Base-by-base conservation (phyloP, 2,797 vertebrate species). In the Emys orbicularis region DNA sequence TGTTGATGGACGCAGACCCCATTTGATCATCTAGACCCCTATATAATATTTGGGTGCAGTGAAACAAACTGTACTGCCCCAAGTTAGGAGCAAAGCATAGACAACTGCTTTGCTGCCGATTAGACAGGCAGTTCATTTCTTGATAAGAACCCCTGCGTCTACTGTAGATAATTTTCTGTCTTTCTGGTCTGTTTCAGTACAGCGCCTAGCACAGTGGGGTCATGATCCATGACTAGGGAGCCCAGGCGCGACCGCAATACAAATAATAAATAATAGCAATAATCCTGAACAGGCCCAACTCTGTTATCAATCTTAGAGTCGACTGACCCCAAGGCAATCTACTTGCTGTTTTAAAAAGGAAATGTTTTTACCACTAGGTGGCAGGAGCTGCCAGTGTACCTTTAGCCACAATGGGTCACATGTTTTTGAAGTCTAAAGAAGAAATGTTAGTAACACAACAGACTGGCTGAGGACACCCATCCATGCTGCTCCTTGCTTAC, bases 281-380 rank as follows among this genome's bases (percentile, higher is more conserved):
- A 44, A 0, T 0, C 53, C 25, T 37, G 56, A 50, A 29, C 25
- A 72, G 59, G 37, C 19, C 18, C 19, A 52, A 31, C 83, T 65
- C 87, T 2, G 61, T 52, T 79, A 27, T 65, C 47, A 16, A 0
- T 5, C 50, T 11, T 92, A 72, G 47, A 54, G 41, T 44, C 88
- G 65, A 57, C 59, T 47, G 89, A 41, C 44, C 57, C 87, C 49
- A 54, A 16, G 4, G 2, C 27, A 65, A 37, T 79, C 79, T 89
- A 44, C 57, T 77, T 0, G 0, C 74, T 83, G 81, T 41, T 7
- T 4, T 56, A 6, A 53, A 50, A 50, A 23, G 81, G 44, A 72
- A 74, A 4, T 31, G 5, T 1, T 84, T 68, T 90, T 92, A 84
- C 97, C 97, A 76, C 96, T 95, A 95, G 97, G 77, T 97, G 97